A percentile compares a stretch with the other conserved stretches of the same genome.
phyloP scores from a whole-genome alignment of 64 coral and sea anemone genomes.

The Catalaphyllia jardinei region DNA sequence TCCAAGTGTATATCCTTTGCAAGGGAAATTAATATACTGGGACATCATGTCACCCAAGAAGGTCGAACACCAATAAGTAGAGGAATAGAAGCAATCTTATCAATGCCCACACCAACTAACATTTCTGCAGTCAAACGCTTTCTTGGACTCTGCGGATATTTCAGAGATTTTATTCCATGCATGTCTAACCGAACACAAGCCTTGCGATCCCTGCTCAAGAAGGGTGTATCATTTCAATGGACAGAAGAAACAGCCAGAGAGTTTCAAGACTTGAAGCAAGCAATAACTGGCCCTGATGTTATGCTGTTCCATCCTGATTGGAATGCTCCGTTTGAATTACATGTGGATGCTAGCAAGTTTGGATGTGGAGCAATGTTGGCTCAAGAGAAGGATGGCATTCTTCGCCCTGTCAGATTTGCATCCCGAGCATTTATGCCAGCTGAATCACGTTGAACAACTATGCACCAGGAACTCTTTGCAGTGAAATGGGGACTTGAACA shows the following conservation, averaged over 20 bases:
- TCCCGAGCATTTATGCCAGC: neutral
- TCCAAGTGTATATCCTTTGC: slow-evolving; percentile 36
- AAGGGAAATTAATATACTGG: slow-evolving; percentile 17
- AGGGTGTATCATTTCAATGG: slow-evolving; percentile 9
- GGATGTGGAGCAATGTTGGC: slow-evolving; percentile 39
- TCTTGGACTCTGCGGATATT: slow-evolving; percentile 35
- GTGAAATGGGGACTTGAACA: slow-evolving; percentile 43
- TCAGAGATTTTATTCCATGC: slow-evolving; percentile 28
- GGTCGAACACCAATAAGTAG: slow-evolving; percentile 4
- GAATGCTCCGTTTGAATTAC: slow-evolving; percentile 5
- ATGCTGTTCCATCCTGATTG: slow-evolving; percentile 20
- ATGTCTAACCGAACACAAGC: neutral
- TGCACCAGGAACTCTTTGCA: slow-evolving; percentile 21
- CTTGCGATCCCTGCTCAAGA: neutral
- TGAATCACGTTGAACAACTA: slow-evolving; percentile 12
- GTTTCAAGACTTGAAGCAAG: slow-evolving; percentile 24
- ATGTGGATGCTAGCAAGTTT: slow-evolving; percentile 36
- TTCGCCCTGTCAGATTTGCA: slow-evolving; percentile 22
- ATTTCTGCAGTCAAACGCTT: slow-evolving; percentile 6
- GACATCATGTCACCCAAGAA: slow-evolving; percentile 9
- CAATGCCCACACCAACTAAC: slow-evolving; percentile 7
- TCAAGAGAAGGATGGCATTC: neutral
- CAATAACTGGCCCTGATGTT: slow-evolving; percentile 5
- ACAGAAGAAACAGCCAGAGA: neutral
- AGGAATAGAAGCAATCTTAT: slow-evolving; percentile 20